A percentile compares a stretch with the other conserved stretches of the same genome.
Evolutionary conservation across 2,888 invertebrate genomes (phyloP).

Genomic region (Dichetophora obliterata): DNA sequence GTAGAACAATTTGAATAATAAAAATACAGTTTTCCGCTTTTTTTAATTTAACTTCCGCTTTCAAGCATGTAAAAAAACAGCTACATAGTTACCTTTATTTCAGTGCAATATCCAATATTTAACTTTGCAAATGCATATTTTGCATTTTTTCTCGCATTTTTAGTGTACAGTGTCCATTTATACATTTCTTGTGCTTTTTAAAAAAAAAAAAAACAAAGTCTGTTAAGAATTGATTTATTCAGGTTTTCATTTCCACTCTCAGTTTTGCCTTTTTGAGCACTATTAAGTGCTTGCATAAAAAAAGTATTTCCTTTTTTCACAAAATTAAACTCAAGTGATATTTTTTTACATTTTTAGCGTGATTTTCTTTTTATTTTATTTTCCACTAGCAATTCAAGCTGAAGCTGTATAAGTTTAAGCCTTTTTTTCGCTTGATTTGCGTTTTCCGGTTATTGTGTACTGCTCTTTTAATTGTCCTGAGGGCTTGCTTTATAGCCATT

Average conservation of each 20-base stretch:
- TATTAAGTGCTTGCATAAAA: background rate
- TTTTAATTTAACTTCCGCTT: background rate
- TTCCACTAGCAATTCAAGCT: background rate
- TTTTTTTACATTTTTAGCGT: background rate
- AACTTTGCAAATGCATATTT: background rate
- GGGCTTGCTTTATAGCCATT: background rate
- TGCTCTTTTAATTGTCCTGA: background rate
- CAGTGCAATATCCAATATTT: background rate
- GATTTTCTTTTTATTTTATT: background rate
- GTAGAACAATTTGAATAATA: too few relatives aligned
- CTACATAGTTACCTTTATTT: background rate
- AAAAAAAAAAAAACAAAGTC: background rate
- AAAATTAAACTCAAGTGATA: background rate
- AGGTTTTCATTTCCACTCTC: conserved; percentile 3
- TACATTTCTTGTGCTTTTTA: background rate
- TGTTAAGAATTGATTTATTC: background rate
- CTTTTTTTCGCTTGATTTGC: background rate
- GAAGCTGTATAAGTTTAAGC: background rate
- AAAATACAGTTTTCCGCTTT: too few relatives aligned
- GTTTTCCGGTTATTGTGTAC: background rate
- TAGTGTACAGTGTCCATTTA: background rate
- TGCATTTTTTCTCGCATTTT: background rate
- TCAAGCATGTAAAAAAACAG: background rate
- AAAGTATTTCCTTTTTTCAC: background rate
- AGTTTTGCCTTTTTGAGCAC: background rate